A percentile compares a stretch with the other conserved stretches of the same genome.
Conservation (phyloP, 2,113 vertebrate species). For the Tor tambroides region DNA sequence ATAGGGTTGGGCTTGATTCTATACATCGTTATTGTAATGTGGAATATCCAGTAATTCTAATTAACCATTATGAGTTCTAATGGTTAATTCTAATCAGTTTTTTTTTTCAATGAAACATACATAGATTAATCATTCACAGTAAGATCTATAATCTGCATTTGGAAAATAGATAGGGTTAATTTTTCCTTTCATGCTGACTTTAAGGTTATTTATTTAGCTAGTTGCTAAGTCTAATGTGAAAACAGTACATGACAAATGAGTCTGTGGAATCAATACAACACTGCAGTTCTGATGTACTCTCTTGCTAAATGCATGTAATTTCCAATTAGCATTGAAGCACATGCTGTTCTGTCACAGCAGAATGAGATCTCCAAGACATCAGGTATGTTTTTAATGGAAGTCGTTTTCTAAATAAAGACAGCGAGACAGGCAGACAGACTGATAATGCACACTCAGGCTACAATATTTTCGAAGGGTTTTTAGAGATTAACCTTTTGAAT, state of each 20-base stretch:
- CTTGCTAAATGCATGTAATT: background rate
- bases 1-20: too few species aligned
- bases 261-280: background rate
- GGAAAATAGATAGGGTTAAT: background rate
- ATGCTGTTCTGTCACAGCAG: background rate
- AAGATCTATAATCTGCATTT: background rate
- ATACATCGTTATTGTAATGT: too few species aligned
- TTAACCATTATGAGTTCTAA: too few species aligned
- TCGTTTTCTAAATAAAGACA: background rate
- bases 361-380: background rate
- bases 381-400: background rate
- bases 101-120: too few species aligned
- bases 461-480: constrained; percentile 45
- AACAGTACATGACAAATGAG: background rate
- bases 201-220: background rate
- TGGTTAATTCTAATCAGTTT: too few species aligned
- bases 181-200: background rate
- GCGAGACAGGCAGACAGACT: constrained; percentile 15
- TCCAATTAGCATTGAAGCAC: background rate
- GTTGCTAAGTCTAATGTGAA: background rate
- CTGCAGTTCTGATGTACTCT: background rate
- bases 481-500: constrained; percentile 58
- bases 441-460: constrained; percentile 39
- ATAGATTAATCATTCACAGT: background rate
- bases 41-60: too few species aligned